Percentiles rank a stretch among this genome's conserved stretches.
phyloP scores from a whole-genome alignment of 2,797 vertebrate species.

The Sebastes flavidus region DNA sequence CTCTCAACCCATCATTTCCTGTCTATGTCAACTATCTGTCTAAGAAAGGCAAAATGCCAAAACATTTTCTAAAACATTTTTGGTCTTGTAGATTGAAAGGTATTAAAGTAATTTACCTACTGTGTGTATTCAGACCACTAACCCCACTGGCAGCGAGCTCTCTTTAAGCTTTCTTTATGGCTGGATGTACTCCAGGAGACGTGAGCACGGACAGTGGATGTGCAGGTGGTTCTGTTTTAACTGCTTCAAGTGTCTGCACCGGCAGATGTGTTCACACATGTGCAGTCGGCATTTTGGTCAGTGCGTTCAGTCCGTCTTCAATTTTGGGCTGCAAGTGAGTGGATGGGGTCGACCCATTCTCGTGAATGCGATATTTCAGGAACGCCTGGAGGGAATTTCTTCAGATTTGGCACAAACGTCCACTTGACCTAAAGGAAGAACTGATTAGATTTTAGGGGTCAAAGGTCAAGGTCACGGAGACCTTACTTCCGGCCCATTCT shows the following conservation, averaged over 20 bases:
- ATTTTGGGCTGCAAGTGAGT: background rate
- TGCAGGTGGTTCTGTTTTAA: background rate
- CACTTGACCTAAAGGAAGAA: too few relatives aligned
- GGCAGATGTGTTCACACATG: background rate
- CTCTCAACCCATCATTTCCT: background rate
- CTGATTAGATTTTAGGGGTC: too few relatives aligned
- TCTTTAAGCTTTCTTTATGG: background rate
- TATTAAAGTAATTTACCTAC: too few relatives aligned
- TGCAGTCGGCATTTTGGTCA: background rate
- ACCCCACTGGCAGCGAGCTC: too few relatives aligned
- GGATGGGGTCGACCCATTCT: too few relatives aligned
- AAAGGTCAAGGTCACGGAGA: too few relatives aligned
- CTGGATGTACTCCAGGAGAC: background rate
- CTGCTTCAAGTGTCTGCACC: background rate
- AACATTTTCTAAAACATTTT: background rate
- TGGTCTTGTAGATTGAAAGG: background rate
- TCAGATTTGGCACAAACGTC: too few relatives aligned
- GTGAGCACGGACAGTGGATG: background rate
- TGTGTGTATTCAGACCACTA: too few relatives aligned
- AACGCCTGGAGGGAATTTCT: too few relatives aligned
- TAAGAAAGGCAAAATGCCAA: background rate
- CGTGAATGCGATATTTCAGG: too few relatives aligned
- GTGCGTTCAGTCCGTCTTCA: background rate
- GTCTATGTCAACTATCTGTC: background rate
- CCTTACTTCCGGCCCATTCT: too few relatives aligned